Conservation (phyloP, 2,888 invertebrate genomes). For the Eilema depressum region DNA sequence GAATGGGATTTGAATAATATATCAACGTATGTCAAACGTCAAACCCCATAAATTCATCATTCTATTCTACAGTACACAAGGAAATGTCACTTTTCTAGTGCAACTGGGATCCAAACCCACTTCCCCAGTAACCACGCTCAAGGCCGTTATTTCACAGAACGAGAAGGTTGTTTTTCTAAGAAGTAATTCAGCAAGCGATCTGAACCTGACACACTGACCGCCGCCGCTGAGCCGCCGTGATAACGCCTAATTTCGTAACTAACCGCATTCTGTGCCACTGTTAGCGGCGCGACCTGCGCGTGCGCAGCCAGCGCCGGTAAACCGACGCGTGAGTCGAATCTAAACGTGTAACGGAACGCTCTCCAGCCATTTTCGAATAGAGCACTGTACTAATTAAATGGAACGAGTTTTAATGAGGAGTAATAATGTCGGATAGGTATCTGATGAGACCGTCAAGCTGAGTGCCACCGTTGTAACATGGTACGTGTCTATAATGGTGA, state of each 20-base stretch:
- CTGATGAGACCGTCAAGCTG: too few species aligned
- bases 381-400: slow-evolving; percentile 36
- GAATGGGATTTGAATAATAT: too few species aligned
- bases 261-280: slow-evolving; percentile 23
- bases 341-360: slow-evolving; percentile 48
- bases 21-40: too few species aligned
- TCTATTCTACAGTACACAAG: too few species aligned
- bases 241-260: slow-evolving; percentile 23
- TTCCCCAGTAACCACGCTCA: too few species aligned
- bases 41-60: too few species aligned
- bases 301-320: slow-evolving; percentile 18
- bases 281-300: slow-evolving; percentile 22
- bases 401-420: slow-evolving; percentile 17
- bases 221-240: slow-evolving; percentile 13
- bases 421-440: neutral
- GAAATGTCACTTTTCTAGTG: too few species aligned
- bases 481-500: too few species aligned
- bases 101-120: too few species aligned
- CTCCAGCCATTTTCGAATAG: slow-evolving; percentile 41
- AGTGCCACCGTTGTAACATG: too few species aligned
- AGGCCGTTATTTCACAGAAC: neutral
- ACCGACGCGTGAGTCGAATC: slow-evolving; percentile 49
- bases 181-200: neutral
- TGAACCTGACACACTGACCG: slow-evolving; percentile 17
- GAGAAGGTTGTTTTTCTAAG: neutral